Conservation (phyloP, 2,888 invertebrate genomes). For the Lepidocyrtoides sp. region DNA sequence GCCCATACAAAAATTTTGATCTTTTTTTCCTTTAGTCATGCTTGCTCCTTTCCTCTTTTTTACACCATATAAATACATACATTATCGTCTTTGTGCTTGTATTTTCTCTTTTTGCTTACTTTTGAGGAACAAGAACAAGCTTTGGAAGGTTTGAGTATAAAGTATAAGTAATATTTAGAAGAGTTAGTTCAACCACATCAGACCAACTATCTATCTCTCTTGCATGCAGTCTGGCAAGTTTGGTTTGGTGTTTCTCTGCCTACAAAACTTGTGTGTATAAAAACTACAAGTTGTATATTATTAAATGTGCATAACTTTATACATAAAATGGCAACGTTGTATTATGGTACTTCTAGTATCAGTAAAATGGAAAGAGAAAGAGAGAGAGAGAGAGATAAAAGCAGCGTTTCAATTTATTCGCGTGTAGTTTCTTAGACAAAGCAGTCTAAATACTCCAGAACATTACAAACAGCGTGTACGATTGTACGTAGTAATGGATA, state of each 20-base stretch:
- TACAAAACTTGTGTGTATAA: not conserved
- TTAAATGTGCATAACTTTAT: not conserved
- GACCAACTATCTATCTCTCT: not conserved
- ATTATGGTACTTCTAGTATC: not conserved
- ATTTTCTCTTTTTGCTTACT: conserved; percentile 40
- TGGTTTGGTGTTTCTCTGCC: not conserved
- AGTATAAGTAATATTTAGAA: not conserved
- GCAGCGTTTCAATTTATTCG: conserved; percentile 36
- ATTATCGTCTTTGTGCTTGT: conserved; percentile 36
- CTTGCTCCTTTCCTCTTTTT: not conserved
- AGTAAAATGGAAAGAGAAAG: not conserved
- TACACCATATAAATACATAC: conserved; percentile 24
- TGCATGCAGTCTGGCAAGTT: not conserved
- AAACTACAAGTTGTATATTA: too few relatives aligned
- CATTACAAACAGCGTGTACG: too few relatives aligned
- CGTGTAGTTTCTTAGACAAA: not conserved
- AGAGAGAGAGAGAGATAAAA: not conserved
- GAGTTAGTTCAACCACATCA: conserved; percentile 34
- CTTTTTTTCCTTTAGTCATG: not conserved
- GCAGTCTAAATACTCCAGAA: not conserved
- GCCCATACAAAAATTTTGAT: too few relatives aligned
- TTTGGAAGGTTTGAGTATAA: conserved; percentile 13
- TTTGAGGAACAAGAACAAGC: conserved; percentile 10
- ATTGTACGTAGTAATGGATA: not conserved
- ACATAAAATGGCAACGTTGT: conserved; percentile 1